Percentiles rank a stretch among this genome's conserved stretches.
Conservation (phyloP, 2,797 vertebrate genomes). For the Prionace glauca region DNA sequence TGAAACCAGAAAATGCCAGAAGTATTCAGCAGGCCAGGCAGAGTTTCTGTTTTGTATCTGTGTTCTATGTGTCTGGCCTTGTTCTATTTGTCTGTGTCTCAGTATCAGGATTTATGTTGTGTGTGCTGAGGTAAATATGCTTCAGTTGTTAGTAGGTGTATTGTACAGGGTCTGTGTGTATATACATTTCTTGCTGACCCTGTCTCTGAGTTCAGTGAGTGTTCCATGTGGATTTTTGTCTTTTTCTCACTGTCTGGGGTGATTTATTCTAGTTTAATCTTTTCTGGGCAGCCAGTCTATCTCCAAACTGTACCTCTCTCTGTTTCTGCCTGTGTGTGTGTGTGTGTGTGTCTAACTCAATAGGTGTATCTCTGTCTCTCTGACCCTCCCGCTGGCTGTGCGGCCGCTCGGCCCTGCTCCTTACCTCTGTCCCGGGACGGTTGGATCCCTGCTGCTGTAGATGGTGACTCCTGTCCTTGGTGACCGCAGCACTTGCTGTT, state of each 20-base stretch:
- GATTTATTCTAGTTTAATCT: background rate
- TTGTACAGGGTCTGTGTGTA: background rate
- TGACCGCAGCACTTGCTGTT: background rate
- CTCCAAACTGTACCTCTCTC: background rate
- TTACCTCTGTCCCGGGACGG: conserved; percentile 15
- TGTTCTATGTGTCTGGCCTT: background rate
- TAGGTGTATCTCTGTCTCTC: background rate
- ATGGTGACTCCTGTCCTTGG: background rate
- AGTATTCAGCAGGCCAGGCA: background rate
- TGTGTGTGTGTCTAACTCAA: background rate
- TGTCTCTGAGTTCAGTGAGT: background rate
- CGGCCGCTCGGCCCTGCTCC: background rate
- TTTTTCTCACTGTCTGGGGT: background rate
- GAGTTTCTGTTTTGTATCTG: background rate
- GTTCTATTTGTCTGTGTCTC: background rate
- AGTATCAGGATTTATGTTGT: background rate
- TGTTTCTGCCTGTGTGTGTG: background rate
- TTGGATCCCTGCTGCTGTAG: background rate
- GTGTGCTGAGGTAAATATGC: background rate
- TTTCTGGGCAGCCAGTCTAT: background rate
- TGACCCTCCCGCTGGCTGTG: background rate
- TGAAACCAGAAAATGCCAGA: background rate
- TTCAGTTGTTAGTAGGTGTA: background rate
- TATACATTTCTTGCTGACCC: background rate
- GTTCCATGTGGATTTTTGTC: background rate